Conservation (phyloP, 1,140 invertebrate genomes). For the Asobara japonica region DNA sequence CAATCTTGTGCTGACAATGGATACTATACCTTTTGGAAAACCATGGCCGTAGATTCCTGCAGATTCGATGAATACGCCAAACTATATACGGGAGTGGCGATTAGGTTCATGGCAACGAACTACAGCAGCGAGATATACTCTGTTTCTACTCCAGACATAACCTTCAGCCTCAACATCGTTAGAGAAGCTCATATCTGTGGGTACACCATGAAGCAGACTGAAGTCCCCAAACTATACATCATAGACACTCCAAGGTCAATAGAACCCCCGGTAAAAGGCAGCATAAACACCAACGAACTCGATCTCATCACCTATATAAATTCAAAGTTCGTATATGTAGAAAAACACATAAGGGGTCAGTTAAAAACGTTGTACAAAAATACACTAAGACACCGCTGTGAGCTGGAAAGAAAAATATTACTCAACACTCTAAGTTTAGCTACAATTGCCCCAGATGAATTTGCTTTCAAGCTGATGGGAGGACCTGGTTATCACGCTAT, state of each 20-base stretch:
- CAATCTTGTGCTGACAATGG: too few relatives aligned
- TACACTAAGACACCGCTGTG: neutral
- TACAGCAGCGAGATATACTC: neutral
- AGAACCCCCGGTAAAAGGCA: neutral
- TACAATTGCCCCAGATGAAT: neutral
- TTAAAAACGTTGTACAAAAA: too few relatives aligned
- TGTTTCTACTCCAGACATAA: neutral
- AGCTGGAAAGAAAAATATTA: neutral
- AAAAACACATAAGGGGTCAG: too few relatives aligned
- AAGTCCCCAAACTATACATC: neutral
- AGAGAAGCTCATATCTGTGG: neutral
- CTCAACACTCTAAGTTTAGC: neutral
- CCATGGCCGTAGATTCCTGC: too few relatives aligned
- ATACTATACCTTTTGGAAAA: too few relatives aligned
- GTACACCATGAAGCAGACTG: neutral
- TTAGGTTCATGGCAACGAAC: neutral
- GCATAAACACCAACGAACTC: too few relatives aligned
- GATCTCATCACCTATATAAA: too few relatives aligned
- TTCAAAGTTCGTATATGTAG: too few relatives aligned
- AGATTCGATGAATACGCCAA: too few relatives aligned
- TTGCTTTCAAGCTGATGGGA: slow-evolving; percentile 1
- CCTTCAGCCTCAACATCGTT: neutral
- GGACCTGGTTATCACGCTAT: too few relatives aligned
- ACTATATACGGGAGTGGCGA: too few relatives aligned
- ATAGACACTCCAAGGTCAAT: neutral